Conservation (phyloP, 2,113 vertebrate genomes). For the Elanus axillaris region DNA sequence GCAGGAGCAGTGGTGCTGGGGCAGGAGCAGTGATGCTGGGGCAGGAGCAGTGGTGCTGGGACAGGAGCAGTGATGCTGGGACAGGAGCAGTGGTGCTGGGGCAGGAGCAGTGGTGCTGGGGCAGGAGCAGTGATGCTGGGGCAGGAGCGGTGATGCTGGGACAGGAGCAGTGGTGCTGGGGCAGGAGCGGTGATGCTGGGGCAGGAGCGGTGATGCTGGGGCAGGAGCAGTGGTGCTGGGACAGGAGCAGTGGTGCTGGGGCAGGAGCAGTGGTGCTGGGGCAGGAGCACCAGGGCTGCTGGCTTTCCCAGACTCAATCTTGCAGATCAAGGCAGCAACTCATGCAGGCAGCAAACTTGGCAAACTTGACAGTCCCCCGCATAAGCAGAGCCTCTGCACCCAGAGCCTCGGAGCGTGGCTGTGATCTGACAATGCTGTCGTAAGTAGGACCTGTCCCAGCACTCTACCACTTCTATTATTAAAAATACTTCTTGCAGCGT, state of each 20-base stretch:
- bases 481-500: not conserved
- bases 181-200: not conserved
- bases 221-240: not conserved
- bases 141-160: not conserved
- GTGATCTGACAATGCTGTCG: not conserved
- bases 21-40: too few relatives aligned
- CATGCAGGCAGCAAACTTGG: not conserved
- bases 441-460: not conserved
- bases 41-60: not conserved
- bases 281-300: not conserved
- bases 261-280: not conserved
- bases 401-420: not conserved
- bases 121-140: not conserved
- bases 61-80: not conserved
- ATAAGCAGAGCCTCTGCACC: rapidly evolving
- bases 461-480: not conserved
- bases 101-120: not conserved
- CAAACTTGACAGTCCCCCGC: not conserved
- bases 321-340: not conserved
- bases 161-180: not conserved
- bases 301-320: not conserved
- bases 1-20: too few relatives aligned
- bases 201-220: not conserved
- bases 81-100: not conserved
- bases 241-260: not conserved